phyloP scores from a whole-genome alignment of 2,797 vertebrate genomes.

The Sebastes cheni region DNA sequence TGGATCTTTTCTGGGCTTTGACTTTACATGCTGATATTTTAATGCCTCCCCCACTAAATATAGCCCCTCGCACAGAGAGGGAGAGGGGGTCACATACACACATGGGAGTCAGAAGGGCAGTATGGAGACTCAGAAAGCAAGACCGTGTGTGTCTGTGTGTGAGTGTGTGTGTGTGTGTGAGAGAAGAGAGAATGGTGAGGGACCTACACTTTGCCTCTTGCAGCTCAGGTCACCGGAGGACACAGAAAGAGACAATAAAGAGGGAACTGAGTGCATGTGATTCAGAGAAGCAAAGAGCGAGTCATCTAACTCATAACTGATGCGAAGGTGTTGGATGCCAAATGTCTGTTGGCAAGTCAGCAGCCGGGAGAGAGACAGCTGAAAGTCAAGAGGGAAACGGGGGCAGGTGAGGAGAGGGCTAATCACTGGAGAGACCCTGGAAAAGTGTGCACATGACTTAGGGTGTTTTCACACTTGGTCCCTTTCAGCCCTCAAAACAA shows the following conservation, averaged over 20 bases:
- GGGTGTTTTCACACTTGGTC: no score
- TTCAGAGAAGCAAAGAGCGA: conserved; percentile 35
- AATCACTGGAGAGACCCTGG: conserved; percentile 24
- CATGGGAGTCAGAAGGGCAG: neutral
- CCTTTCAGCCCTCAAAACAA: no score
- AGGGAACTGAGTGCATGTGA: conserved; percentile 15
- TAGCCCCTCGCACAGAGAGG: conserved; percentile 47
- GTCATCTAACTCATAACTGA: conserved; percentile 50
- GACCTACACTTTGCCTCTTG: neutral
- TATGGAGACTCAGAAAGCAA: conserved; percentile 9
- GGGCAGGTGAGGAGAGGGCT: conserved; percentile 24
- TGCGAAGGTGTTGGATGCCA: conserved; percentile 47
- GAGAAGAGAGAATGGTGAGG: neutral
- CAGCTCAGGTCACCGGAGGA: conserved; percentile 36
- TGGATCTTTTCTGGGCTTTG: conserved; percentile 54
- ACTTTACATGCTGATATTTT: conserved; percentile 76
- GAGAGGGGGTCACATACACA: neutral
- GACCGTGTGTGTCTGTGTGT: neutral
- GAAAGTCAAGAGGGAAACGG: conserved; percentile 49
- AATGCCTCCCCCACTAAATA: conserved; percentile 73
- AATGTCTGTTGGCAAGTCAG: conserved; percentile 55
- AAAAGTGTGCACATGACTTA: neutral
- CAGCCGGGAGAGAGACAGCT: conserved; percentile 39
- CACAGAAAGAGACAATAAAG: conserved; percentile 5
- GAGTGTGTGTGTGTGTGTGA: neutral